phyloP scores from a whole-genome alignment of 1,140 invertebrate genomes.

The Phthorimaea operculella region DNA sequence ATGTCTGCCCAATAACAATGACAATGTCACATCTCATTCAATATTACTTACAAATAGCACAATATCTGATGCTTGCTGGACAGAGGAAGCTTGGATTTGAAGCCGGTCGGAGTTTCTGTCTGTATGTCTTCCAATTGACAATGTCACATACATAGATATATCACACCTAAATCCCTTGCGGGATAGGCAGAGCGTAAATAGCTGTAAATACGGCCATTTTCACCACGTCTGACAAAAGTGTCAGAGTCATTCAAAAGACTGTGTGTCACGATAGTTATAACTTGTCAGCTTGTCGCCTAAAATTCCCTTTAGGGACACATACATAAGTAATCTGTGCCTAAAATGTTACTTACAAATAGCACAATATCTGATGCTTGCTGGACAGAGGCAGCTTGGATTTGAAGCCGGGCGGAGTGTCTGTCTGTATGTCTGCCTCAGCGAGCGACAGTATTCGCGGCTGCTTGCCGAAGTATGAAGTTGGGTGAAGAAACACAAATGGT shows the following conservation, averaged over 20 bases:
- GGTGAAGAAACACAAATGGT: conserved; percentile 91
- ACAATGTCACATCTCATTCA: no score
- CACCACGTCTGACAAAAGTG: no score
- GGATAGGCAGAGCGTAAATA: no score
- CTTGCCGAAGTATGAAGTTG: conserved; percentile 88
- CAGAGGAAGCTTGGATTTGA: conserved; percentile 77
- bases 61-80: conserved; percentile 90
- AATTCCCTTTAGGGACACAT: no score
- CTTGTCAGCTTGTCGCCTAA: no score
- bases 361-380: conserved; percentile 86
- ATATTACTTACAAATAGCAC: conserved; percentile 87
- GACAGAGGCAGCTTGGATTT: conserved; percentile 81
- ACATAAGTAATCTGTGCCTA: no score
- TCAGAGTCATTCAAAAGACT: no score
- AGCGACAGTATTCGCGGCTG: conserved; percentile 84
- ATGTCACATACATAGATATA: no score
- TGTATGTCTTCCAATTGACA: conserved; percentile 81
- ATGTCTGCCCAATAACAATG: no score
- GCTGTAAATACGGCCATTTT: no score
- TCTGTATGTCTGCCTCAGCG: conserved; percentile 78
- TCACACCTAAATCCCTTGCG: no score
- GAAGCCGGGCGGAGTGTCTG: conserved; percentile 71
- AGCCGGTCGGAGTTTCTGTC: conserved; percentile 70
- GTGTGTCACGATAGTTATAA: no score
- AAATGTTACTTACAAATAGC: conserved; percentile 80